Evolutionary conservation across 2,797 vertebrate species (phyloP).

Genomic region (Diplodus sargus): DNA sequence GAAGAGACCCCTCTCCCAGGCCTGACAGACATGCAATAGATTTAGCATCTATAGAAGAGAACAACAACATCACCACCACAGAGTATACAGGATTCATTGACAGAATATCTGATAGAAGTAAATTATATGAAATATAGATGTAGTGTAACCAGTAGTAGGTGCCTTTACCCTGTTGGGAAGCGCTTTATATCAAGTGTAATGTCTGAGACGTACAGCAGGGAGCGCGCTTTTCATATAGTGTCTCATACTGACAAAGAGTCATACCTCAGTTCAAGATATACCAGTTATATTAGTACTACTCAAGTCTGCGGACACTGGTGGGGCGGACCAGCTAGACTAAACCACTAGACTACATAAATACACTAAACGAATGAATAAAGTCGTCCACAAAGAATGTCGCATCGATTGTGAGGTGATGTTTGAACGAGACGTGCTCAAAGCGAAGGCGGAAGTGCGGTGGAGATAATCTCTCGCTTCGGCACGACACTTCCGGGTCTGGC

Average conservation of each 20-base stretch:
- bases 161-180: background rate
- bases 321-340: rapidly evolving
- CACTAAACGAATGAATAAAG: background rate
- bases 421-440: background rate
- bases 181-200: background rate
- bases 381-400: background rate
- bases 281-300: rapidly evolving
- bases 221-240: constrained; percentile 8
- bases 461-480: background rate
- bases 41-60: no score
- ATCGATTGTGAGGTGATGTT: rapidly evolving
- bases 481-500: constrained; percentile 51
- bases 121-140: no score
- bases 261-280: background rate
- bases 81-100: no score
- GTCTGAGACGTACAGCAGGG: background rate
- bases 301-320: rapidly evolving
- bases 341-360: background rate
- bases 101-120: no score
- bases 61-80: no score
- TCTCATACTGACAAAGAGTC: constrained; percentile 7
- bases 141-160: background rate
- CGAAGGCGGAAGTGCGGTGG: constrained; percentile 45
- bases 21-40: no score
- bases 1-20: no score